Conservation (phyloP, 1,140 invertebrate species). For the Mylabris phalerata region DNA sequence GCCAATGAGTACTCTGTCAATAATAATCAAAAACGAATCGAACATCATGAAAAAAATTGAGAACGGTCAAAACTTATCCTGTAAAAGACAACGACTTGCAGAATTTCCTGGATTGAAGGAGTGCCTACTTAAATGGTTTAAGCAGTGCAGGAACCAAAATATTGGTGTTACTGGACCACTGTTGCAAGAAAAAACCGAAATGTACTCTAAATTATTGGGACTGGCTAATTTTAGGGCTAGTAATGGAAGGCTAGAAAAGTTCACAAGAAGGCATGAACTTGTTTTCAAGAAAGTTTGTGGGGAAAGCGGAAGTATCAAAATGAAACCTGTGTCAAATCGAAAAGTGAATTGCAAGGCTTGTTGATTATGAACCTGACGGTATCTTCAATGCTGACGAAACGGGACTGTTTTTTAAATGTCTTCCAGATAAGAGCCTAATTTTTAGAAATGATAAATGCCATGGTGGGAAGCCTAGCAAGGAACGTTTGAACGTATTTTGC, state of each 20-base stretch:
- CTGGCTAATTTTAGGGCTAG: constrained; percentile 18
- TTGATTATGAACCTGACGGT: constrained; percentile 26
- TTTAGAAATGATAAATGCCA: constrained; percentile 27
- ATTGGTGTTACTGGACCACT: neutral
- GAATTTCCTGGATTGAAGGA: too few relatives aligned
- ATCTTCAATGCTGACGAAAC: constrained; percentile 46
- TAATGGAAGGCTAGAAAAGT: constrained; percentile 24
- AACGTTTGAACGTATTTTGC: constrained; percentile 40
- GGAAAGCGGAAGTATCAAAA: constrained; percentile 2
- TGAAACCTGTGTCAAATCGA: neutral
- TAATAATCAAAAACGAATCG: constrained; percentile 22
- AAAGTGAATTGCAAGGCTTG: constrained; percentile 5
- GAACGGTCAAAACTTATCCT: constrained; percentile 17
- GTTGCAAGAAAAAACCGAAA: constrained; percentile 22
- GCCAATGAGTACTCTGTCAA: too few relatives aligned
- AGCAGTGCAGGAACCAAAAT: too few relatives aligned
- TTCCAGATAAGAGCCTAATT: constrained; percentile 33
- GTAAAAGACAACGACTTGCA: constrained; percentile 7
- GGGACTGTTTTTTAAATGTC: constrained; percentile 39
- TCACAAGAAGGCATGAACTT: constrained; percentile 10
- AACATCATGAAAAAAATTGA: constrained; percentile 12
- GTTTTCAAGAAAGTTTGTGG: constrained; percentile 7
- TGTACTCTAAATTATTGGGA: constrained; percentile 15
- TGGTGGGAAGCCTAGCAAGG: constrained; percentile 32
- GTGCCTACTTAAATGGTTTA: too few relatives aligned